Evolutionary conservation across 2,888 invertebrate species (phyloP), one percentile per base, ranked within the genome.

Genomic region (Drosophila koepferae): DNA sequence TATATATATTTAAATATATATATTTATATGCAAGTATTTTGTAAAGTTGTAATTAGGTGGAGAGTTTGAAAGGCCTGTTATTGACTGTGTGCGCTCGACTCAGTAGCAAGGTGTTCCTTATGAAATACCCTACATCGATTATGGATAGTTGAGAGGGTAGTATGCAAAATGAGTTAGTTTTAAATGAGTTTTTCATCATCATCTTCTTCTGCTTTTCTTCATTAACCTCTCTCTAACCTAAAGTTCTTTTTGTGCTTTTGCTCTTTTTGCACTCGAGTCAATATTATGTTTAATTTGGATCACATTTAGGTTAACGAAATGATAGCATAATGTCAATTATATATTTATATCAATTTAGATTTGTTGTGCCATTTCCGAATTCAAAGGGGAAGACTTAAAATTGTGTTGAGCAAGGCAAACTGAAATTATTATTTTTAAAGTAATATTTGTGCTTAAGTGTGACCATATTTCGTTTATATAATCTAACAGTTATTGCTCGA

Each of bases 11-110:
- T 38, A 38, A 14, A 6, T 48, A 28, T 48, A 18, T 51, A 10
- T 51, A 18, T 34, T 18, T 16, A 4, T 51, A 74, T 64, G 38
- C 43, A 72, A 56, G 40, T 68, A 61, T 67, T 66, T 70, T 70
- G 55, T 74, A 70, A 67, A 77, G 62, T 70, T 88, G 67, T 74
- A 68, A 71, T 68, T 75, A 78, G 84, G 89, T 89, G 87, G 89
- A 83, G 48, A 49, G 73, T 66, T 54, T 36, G 68, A 75, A 55
- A 75, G 66, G 65, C 63, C 62, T 49, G 48, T 65, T 36, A 40
- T 44, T 58, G 5, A 28, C 28, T 28, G 28, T 28, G 36, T 46
- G 23, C 23, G 16, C n/a, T 28, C 23, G 28, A 16, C 71, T 55
- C 49, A 61, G 63, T 36, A 28, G 46, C n/a, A 34, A 5, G n/a